Conservation (phyloP, 1,140 invertebrate species). For the Tetranychus urticae region DNA sequence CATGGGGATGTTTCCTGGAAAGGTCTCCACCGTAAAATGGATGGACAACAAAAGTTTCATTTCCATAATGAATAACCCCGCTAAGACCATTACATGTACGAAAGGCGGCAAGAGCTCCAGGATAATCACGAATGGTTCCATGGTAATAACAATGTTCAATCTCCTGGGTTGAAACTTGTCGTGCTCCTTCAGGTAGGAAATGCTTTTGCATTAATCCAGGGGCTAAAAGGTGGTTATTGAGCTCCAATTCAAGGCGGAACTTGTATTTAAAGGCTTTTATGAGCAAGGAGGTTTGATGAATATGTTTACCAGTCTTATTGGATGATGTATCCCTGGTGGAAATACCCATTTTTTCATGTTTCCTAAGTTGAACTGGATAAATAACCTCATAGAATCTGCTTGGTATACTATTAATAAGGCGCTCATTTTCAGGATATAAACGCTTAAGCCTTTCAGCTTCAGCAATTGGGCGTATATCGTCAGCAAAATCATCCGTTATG, state of each 20-base stretch:
- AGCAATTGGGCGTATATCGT: constrained; percentile 1
- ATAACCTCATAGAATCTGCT: constrained; percentile 77
- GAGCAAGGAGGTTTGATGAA: constrained; percentile 69
- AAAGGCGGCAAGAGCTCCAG: constrained; percentile 80
- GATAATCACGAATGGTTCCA: constrained; percentile 78
- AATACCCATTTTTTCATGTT: constrained; percentile 84
- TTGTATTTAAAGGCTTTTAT: constrained; percentile 89
- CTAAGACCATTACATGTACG: constrained; percentile 79
- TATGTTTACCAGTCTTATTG: constrained; percentile 62
- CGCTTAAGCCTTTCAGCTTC: constrained; percentile 14
- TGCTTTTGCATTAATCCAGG: constrained; percentile 58
- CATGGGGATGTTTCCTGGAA: constrained; percentile 89
- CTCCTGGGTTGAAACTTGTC: constrained; percentile 50
- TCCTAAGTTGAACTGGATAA: constrained; percentile 70
- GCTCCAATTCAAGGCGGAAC: constrained; percentile 77
- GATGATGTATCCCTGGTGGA: constrained; percentile 27
- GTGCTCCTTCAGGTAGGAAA: constrained; percentile 39
- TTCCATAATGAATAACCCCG: constrained; percentile 82
- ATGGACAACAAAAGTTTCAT: constrained; percentile 89
- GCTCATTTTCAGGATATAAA: constrained; percentile 40
- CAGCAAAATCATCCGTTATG: background rate
- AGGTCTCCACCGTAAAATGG: constrained; percentile 79
- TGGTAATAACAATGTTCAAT: constrained; percentile 92
- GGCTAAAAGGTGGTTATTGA: constrained; percentile 37
- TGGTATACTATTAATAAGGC: constrained; percentile 65